phyloP scores from a whole-genome alignment of 2,888 invertebrate species.

The Adineta ricciae region DNA sequence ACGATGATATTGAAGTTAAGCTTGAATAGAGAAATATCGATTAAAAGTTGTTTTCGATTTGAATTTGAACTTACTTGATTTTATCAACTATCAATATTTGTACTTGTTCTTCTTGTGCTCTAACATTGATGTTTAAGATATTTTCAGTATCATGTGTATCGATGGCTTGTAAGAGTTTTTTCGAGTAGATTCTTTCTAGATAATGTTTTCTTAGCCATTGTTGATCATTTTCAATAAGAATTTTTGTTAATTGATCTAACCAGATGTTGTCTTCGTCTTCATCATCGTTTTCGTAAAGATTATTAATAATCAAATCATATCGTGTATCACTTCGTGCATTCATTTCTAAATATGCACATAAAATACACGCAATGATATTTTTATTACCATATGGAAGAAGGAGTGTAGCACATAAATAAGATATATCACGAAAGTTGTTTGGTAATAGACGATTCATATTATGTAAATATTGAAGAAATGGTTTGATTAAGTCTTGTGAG shows the following conservation, averaged over 20 bases:
- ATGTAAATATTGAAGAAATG: constrained; percentile 15
- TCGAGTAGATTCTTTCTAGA: background rate
- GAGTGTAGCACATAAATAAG: background rate
- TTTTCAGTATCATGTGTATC: background rate
- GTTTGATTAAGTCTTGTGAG: background rate
- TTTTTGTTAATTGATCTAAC: background rate
- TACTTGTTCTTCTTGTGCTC: background rate
- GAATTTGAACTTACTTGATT: background rate
- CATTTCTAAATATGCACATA: background rate
- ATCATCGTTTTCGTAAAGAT: background rate
- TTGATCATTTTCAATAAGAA: background rate
- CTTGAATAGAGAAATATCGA: background rate
- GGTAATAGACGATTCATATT: background rate
- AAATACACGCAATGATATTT: background rate
- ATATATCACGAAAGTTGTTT: background rate
- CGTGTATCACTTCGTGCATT: background rate
- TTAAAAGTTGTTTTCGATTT: background rate
- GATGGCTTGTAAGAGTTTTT: background rate
- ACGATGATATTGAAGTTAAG: background rate
- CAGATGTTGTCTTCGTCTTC: background rate
- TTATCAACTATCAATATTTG: background rate
- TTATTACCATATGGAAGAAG: background rate
- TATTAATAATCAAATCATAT: background rate
- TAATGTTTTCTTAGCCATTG: constrained; percentile 5
- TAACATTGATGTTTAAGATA: background rate